Evolutionary conservation across 2,113 vertebrate species (phyloP), one percentile per base, ranked within the genome.

Genomic region (Sinosuthora webbiana): DNA sequence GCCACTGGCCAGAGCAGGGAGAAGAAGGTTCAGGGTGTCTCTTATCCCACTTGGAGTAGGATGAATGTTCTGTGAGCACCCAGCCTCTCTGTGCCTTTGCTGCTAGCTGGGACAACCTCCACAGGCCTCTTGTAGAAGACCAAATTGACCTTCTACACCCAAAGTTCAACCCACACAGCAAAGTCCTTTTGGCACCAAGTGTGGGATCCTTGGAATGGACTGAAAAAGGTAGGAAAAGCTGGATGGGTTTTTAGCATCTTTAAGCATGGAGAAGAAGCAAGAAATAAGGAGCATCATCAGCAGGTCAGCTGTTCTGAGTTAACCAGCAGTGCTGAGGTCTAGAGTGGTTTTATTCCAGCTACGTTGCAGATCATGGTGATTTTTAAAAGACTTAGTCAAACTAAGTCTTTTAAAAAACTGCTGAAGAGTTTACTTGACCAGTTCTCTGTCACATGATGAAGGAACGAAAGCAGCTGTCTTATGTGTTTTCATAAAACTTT

Each of bases 81-180:
- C 35, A 73, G 6, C 3, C 9, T 53, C 37, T 2, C 5, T 1
- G 0, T 39, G 18, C 28, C 21, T 76, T 21, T 56, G 5, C 53
- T 39, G 70, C 42, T 3, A 4, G 4, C 1, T 56, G 24, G 41
- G 41, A 41, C 7, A 55, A 35, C 7, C 13, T 84, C 16, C 0
- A 1, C 2, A 18, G 33, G 12, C 4, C 7, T 28, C 24, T 20
- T 25, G 23, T 11, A 16, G 71, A 83, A 80, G 19, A 77, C 6
- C 28, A 60, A 81, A 10, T 1, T 14, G 9, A 33, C 7, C 12
- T 64, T 9, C 52, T 44, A 6, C 60, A 64, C 31, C 17, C 52
- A 30, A 4, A 3, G 9, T 22, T 68, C 24, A 25, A 47, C 4
- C 12, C 23, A 21, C 3, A 2, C 6, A 71, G 10, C 3, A 89